Percentiles rank a stretch among this genome's conserved stretches.
phyloP scores from a whole-genome alignment of 1,140 invertebrate species.

The Frieseomelitta varia region DNA sequence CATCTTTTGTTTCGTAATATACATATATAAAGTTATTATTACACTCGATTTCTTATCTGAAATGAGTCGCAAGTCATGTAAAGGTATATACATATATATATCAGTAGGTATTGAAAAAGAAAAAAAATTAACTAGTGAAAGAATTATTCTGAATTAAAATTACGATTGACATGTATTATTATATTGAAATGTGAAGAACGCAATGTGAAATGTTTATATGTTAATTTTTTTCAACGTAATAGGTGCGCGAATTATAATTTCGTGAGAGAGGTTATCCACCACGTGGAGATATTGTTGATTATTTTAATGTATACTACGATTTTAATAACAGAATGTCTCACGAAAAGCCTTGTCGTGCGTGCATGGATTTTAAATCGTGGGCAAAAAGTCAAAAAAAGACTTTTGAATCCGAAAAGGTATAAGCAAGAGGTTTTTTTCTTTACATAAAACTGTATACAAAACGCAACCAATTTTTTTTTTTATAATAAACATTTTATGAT shows the following conservation, averaged over 20 bases:
- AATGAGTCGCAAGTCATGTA: conserved; percentile 1
- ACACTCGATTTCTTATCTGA: conserved; percentile 1
- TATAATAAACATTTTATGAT: background rate
- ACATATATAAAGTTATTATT: conserved; percentile 9
- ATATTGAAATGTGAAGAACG: background rate
- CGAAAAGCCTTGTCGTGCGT: conserved; percentile 85
- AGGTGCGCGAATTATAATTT: background rate
- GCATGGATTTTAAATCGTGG: conserved; percentile 89
- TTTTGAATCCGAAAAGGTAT: conserved; percentile 77
- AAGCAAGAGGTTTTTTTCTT: background rate
- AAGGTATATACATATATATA: background rate
- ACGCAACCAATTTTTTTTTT: background rate
- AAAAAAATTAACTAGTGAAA: background rate
- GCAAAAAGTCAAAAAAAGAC: conserved; percentile 84
- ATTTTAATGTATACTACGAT: conserved; percentile 12
- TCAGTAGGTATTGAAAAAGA: background rate
- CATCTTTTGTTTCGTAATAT: conserved; percentile 28
- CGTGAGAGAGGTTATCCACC: conserved; percentile 3
- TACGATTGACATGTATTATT: background rate
- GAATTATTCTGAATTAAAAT: background rate
- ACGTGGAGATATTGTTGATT: conserved; percentile 25
- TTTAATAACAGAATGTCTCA: conserved; percentile 60
- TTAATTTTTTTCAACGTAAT: background rate
- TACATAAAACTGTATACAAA: conserved; percentile 4
- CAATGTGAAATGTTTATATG: background rate